Evolutionary conservation across 2,113 vertebrate species (phyloP).

Genomic region (Lasiurus cinereus): DNA sequence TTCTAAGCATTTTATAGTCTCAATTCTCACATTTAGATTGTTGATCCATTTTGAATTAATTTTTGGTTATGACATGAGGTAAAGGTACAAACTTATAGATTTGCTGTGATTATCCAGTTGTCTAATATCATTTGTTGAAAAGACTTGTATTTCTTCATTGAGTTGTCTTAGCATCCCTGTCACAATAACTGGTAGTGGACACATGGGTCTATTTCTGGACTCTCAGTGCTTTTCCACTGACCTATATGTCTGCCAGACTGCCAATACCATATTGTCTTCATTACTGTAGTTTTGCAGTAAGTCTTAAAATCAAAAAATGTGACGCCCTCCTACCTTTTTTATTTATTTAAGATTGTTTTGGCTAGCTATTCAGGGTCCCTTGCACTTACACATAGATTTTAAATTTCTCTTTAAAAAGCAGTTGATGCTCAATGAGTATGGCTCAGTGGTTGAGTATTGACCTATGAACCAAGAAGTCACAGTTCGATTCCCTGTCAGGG

Average conservation of each 20-base stretch:
- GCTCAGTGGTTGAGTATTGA: no score
- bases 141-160: not conserved
- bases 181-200: not conserved
- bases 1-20: not conserved
- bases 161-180: not conserved
- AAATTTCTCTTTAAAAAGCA: not conserved
- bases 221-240: not conserved
- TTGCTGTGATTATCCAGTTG: not conserved
- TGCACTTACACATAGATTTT: not conserved
- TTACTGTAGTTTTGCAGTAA: not conserved
- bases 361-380: not conserved
- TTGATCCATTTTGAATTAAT: not conserved
- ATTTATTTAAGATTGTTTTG: not conserved
- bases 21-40: not conserved
- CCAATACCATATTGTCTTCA: not conserved
- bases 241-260: not conserved
- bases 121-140: not conserved
- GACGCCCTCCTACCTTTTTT: not conserved
- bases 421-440: no score
- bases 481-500: no score
- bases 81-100: not conserved
- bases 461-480: no score
- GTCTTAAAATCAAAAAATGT: not conserved
- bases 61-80: not conserved
- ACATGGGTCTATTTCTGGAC: no score